Evolutionary conservation across 2,113 vertebrate genomes (phyloP).

Genomic region (Engystomops pustulosus): DNA sequence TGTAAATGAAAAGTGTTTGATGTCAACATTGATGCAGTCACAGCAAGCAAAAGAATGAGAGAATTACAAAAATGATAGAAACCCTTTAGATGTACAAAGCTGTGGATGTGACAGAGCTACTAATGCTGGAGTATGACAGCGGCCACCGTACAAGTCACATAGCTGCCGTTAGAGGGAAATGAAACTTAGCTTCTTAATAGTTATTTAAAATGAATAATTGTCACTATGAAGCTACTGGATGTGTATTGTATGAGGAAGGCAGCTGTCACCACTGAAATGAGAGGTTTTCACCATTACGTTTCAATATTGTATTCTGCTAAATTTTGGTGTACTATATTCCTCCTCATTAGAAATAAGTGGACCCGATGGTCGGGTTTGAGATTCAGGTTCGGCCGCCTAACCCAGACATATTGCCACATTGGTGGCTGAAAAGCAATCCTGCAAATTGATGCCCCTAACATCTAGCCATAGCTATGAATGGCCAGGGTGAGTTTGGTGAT

Average conservation of each 20-base stretch:
- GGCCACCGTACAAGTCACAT: not conserved
- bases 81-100: constrained; percentile 10
- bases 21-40: constrained; percentile 39
- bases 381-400: too few species aligned
- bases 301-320: too few species aligned
- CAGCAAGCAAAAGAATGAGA: constrained; percentile 39
- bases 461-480: too few species aligned
- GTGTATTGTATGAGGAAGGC: not conserved
- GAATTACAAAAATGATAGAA: constrained; percentile 40
- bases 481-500: too few species aligned
- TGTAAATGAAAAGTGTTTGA: constrained; percentile 56
- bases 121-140: not conserved
- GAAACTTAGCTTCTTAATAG: not conserved
- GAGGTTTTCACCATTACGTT: too few species aligned
- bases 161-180: not conserved
- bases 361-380: too few species aligned
- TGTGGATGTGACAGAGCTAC: constrained; percentile 14
- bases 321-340: too few species aligned
- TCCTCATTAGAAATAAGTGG: too few species aligned
- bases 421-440: too few species aligned
- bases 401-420: too few species aligned
- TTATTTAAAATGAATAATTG: not conserved
- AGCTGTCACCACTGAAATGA: too few species aligned
- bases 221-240: not conserved
- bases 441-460: too few species aligned